Evolutionary conservation across 1,140 invertebrate species (phyloP).

Genomic region (Cherax destructor): DNA sequence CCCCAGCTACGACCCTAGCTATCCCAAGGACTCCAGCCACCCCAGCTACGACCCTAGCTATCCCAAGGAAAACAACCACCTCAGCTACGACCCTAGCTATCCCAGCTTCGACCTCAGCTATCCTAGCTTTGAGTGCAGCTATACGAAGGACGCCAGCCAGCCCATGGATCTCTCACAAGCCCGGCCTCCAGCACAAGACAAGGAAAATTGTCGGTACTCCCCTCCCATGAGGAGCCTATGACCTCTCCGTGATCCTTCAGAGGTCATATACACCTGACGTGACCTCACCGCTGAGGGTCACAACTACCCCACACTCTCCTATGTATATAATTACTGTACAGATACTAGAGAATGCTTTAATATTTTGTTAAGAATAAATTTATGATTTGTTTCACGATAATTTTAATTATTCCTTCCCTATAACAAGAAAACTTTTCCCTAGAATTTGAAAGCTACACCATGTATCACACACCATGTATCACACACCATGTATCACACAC

Average conservation of each 20-base stretch:
- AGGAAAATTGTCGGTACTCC: constrained; percentile 48
- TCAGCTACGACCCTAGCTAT: no score
- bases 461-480: no score
- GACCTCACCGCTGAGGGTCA: background rate
- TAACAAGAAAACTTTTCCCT: no score
- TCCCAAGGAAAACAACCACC: background rate
- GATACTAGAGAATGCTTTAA: background rate
- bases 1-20: no score
- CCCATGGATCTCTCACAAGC: constrained; percentile 9
- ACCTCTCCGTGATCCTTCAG: background rate
- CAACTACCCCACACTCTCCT: background rate
- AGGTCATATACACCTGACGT: background rate
- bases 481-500: no score
- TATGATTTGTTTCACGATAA: background rate
- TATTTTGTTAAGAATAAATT: background rate
- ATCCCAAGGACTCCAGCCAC: background rate
- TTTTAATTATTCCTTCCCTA: background rate
- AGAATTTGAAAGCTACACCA: no score
- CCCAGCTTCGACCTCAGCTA: no score
- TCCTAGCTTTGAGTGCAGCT: background rate
- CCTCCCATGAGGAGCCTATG: constrained; percentile 43
- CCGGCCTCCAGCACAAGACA: background rate
- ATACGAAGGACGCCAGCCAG: background rate
- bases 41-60: background rate
- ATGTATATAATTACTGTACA: background rate